Conservation (phyloP, 2,113 vertebrate genomes). For the Sialia sialis region DNA sequence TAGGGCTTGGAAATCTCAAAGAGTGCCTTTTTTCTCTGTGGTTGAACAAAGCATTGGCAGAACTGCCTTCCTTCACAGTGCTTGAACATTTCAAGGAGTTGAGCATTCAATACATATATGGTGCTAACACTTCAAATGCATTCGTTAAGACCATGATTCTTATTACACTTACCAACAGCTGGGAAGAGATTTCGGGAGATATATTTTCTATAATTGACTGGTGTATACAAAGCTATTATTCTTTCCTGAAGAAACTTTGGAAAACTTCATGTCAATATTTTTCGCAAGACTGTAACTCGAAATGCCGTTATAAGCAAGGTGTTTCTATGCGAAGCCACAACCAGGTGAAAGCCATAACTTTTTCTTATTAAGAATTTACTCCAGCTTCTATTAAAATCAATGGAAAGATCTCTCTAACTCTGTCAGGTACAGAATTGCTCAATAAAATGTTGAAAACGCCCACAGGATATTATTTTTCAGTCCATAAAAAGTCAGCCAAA, state of each 20-base stretch:
- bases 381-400: conserved; percentile 10
- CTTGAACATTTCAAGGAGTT: background rate
- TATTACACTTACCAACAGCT: background rate
- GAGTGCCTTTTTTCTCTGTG: background rate
- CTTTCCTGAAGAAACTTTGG: background rate
- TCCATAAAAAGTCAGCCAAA: conserved; percentile 12
- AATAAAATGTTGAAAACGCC: conserved; percentile 7
- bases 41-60: background rate
- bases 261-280: background rate
- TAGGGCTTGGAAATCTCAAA: background rate
- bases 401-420: conserved; percentile 17
- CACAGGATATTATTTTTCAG: conserved; percentile 12
- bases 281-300: background rate
- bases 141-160: background rate
- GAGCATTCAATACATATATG: background rate
- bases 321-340: background rate
- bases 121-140: background rate
- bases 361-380: background rate
- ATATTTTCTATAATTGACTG: background rate
- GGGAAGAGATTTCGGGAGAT: background rate
- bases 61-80: background rate
- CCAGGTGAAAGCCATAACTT: background rate
- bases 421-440: background rate
- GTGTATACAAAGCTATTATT: background rate
- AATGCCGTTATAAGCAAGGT: background rate